Percentiles rank a stretch among this genome's conserved stretches.
phyloP scores from a whole-genome alignment of 2,888 invertebrate species.

The Trachelus stipa region DNA sequence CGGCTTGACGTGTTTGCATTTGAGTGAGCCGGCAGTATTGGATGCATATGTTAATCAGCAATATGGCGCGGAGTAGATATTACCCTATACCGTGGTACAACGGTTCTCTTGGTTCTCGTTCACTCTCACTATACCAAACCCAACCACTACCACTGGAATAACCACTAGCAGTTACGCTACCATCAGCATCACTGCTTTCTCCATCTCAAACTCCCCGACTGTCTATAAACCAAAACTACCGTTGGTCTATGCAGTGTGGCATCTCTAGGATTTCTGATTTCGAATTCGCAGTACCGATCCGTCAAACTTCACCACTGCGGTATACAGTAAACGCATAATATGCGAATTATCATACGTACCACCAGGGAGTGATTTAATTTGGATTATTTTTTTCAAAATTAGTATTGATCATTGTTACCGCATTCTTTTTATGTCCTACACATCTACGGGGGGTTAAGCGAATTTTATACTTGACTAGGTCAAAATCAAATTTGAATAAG shows the following conservation, averaged over 20 bases:
- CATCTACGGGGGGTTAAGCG: conserved; percentile 14
- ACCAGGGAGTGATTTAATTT: neutral
- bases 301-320: conserved; percentile 30
- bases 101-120: conserved; percentile 7
- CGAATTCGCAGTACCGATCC: conserved; percentile 33
- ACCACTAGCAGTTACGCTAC: conserved; percentile 18
- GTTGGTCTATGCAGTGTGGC: conserved; percentile 15
- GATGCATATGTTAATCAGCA: conserved; percentile 63
- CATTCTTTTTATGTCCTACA: neutral
- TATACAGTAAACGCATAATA: neutral
- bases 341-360: neutral
- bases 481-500: conserved; percentile 63
- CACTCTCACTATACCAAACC: conserved; percentile 4
- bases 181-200: conserved; percentile 29
- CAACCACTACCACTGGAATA: neutral
- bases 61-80: conserved; percentile 57
- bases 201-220: conserved; percentile 28
- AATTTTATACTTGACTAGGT: conserved; percentile 54
- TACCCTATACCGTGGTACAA: conserved; percentile 38
- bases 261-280: conserved; percentile 43
- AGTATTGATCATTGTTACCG: neutral
- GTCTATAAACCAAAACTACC: conserved; percentile 28
- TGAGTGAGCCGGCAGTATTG: conserved; percentile 53
- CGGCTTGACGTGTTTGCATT: conserved; percentile 60
- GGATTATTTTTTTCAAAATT: neutral